Evolutionary conservation across 2,797 vertebrate genomes (phyloP).

Genomic region (Rhynchonycteris naso): DNA sequence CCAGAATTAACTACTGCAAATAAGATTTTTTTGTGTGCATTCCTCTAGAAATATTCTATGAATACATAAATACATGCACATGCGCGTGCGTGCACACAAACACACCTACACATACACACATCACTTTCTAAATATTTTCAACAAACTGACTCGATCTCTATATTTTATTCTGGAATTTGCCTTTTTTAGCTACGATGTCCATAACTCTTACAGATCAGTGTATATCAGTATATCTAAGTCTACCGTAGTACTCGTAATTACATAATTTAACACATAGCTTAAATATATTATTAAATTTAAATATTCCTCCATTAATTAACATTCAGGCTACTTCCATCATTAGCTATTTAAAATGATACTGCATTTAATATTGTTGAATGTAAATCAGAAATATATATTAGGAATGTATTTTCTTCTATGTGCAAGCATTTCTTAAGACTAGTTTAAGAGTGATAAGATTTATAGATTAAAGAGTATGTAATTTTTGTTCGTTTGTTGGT

Average conservation of each 20-base stretch:
- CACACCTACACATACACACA: not conserved
- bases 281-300: not conserved
- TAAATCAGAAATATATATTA: not conserved
- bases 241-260: not conserved
- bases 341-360: not conserved
- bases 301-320: not conserved
- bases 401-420: not conserved
- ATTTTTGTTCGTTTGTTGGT: not conserved
- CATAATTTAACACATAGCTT: not conserved
- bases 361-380: not conserved
- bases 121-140: not conserved
- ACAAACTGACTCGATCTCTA: not conserved
- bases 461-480: not conserved
- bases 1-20: not conserved
- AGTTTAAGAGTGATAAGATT: not conserved
- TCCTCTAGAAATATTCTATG: not conserved
- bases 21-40: not conserved
- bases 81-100: not conserved
- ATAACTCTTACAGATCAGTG: not conserved
- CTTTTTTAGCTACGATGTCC: not conserved
- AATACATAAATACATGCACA: not conserved
- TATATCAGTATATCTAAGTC: not conserved
- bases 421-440: not conserved
- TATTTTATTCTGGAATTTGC: not conserved
- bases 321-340: not conserved